These are phyloP conservation scores for Chromobotia macracanthus DNA, from an alignment of 2,797 vertebrate genomes.

Conservation along the genomic window DNA sequence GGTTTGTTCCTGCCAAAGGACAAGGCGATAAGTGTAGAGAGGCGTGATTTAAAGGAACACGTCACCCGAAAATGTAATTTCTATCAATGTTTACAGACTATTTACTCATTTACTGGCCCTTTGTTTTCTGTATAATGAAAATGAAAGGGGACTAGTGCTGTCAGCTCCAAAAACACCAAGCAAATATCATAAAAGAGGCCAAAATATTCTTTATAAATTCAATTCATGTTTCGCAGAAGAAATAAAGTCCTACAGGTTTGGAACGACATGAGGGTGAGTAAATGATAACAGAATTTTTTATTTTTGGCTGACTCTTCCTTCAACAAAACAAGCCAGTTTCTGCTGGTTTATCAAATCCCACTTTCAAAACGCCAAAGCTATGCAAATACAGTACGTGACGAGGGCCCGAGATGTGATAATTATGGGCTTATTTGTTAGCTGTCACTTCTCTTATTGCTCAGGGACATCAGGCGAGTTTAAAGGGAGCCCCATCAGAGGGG, in stretches of 20 bases:
- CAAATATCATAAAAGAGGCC: background rate
- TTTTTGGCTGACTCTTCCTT: constrained; percentile 63
- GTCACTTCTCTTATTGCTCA: constrained; percentile 84
- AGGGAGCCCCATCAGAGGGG: constrained; percentile 79
- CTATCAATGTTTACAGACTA: background rate
- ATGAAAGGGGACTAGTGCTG: background rate
- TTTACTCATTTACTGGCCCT: too few relatives aligned
- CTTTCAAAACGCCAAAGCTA: constrained; percentile 75
- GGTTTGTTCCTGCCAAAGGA: background rate
- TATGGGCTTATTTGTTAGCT: constrained; percentile 88
- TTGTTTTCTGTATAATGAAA: background rate
- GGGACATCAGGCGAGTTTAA: constrained; percentile 85
- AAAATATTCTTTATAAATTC: background rate
- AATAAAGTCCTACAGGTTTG: background rate
- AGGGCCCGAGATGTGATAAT: constrained; percentile 82
- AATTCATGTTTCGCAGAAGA: background rate
- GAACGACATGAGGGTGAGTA: background rate
- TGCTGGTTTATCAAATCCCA: constrained; percentile 75
- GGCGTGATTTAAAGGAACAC: too few relatives aligned
- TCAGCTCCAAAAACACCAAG: background rate
- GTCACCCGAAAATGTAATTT: background rate
- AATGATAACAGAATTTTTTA: background rate
- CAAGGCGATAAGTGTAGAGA: too few relatives aligned
- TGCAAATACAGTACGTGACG: constrained; percentile 81
- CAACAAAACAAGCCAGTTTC: constrained; percentile 74